Percentiles rank a stretch among this genome's conserved stretches.
These are phyloP conservation scores for Epizoanthus fatuus DNA, from an alignment of 92 coral and sea anemone species.

Conservation along the genomic window DNA sequence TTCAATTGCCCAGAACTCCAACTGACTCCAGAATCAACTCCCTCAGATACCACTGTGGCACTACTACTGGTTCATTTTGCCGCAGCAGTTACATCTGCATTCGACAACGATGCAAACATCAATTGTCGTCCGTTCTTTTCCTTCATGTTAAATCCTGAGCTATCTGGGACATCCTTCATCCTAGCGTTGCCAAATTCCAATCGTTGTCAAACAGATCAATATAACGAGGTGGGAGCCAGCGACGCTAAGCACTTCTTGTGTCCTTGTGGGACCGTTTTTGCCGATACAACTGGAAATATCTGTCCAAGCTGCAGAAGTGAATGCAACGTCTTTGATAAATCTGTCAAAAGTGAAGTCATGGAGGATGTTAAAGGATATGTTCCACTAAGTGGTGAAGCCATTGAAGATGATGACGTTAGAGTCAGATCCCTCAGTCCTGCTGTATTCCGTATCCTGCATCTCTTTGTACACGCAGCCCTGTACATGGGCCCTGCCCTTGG, in stretches of 20 bases:
- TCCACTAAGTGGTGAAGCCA: neutral
- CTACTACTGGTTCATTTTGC: conserved; percentile 18
- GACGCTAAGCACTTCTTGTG: neutral
- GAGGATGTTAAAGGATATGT: neutral
- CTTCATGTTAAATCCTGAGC: conserved; percentile 11
- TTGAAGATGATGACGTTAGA: neutral
- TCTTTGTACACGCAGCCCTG: conserved; percentile 57
- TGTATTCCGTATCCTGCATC: conserved; percentile 53
- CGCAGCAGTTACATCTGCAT: neutral
- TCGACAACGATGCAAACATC: neutral
- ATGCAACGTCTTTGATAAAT: neutral
- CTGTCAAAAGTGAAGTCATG: neutral
- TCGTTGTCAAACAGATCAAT: neutral
- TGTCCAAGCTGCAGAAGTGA: conserved; percentile 24
- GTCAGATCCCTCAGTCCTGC: conserved; percentile 37
- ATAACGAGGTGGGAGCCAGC: neutral
- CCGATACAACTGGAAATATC: neutral
- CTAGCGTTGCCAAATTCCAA: conserved; percentile 11
- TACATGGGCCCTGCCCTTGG: conserved; percentile 52
- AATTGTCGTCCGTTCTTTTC: conserved; percentile 14
- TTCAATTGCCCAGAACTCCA: conserved; percentile 4
- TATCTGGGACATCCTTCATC: neutral
- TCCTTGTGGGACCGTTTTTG: conserved; percentile 4
- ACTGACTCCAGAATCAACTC: conserved; percentile 17
- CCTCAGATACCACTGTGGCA: conserved; percentile 11